phyloP scores from a whole-genome alignment of 2,888 invertebrate genomes.

The Nezara viridula region DNA sequence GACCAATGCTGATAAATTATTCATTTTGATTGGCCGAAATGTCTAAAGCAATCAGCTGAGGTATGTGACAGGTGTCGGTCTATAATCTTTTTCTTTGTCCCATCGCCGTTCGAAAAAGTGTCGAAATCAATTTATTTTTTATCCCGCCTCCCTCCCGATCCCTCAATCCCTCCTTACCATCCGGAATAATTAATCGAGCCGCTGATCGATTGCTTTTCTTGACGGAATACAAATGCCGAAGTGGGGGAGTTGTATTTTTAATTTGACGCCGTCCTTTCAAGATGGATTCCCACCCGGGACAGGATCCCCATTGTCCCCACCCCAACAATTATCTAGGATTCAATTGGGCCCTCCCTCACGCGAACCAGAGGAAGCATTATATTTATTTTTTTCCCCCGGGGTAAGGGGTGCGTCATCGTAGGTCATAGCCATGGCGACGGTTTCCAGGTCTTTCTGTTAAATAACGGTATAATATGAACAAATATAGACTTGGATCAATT shows the following conservation, averaged over 20 bases:
- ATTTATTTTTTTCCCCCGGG: constrained; percentile 38
- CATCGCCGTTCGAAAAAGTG: constrained; percentile 16
- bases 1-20: background rate
- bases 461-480: too few relatives aligned
- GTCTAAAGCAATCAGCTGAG: background rate
- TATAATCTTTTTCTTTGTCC: background rate
- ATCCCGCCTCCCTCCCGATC: background rate
- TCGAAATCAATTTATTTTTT: constrained; percentile 47
- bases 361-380: constrained; percentile 8
- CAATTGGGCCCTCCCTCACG: constrained; percentile 32
- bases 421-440: background rate
- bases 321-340: constrained; percentile 49
- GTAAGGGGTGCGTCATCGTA: constrained; percentile 8
- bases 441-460: background rate
- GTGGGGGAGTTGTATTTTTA: constrained; percentile 40
- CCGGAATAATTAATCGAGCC: constrained; percentile 42
- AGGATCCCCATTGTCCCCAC: constrained; percentile 36
- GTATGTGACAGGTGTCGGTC: constrained; percentile 2
- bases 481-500: too few relatives aligned
- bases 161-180: background rate
- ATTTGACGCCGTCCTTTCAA: constrained; percentile 1
- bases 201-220: constrained; percentile 43
- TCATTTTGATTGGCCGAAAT: background rate
- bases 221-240: constrained; percentile 30
- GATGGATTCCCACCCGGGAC: constrained; percentile 26